Conservation (phyloP, 2,888 invertebrate species). For the Leucoptera coffeella region DNA sequence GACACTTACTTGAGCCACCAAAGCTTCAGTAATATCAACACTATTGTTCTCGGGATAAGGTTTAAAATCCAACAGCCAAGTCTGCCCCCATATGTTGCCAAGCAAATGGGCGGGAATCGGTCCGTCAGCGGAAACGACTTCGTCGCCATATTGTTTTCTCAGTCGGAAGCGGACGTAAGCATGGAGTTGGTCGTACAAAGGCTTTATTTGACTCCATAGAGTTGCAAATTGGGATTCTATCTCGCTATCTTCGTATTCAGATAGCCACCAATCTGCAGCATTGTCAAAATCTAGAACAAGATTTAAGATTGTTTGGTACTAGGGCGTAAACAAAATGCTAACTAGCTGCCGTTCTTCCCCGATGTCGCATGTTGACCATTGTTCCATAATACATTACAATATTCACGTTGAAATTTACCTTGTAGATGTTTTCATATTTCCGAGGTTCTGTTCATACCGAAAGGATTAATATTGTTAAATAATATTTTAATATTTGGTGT, state of each 20-base stretch:
- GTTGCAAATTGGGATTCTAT: constrained; percentile 63
- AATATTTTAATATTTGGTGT: too few relatives aligned
- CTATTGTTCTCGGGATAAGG: constrained; percentile 65
- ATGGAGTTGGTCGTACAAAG: constrained; percentile 77
- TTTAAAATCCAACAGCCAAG: constrained; percentile 63
- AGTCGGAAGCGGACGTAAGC: constrained; percentile 73
- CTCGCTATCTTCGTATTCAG: constrained; percentile 62
- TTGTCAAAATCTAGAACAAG: constrained; percentile 61
- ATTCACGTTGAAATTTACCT: too few relatives aligned
- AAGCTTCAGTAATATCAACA: constrained; percentile 64
- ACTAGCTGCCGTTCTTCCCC: too few relatives aligned
- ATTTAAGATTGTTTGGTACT: too few relatives aligned
- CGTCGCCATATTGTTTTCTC: constrained; percentile 64
- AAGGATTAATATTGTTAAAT: too few relatives aligned
- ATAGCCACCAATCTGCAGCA: constrained; percentile 64
- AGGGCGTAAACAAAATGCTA: too few relatives aligned
- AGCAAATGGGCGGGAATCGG: constrained; percentile 74
- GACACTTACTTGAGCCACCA: constrained; percentile 56
- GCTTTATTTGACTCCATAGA: constrained; percentile 69
- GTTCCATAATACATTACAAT: too few relatives aligned
- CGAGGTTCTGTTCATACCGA: too few relatives aligned
- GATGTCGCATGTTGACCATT: too few relatives aligned
- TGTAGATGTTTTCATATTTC: too few relatives aligned
- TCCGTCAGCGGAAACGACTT: constrained; percentile 57
- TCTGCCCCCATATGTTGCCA: constrained; percentile 81